Evolutionary conservation across 2,888 invertebrate genomes (phyloP), one percentile per base, ranked within the genome.

Genomic region (Epicampocera succincta): DNA sequence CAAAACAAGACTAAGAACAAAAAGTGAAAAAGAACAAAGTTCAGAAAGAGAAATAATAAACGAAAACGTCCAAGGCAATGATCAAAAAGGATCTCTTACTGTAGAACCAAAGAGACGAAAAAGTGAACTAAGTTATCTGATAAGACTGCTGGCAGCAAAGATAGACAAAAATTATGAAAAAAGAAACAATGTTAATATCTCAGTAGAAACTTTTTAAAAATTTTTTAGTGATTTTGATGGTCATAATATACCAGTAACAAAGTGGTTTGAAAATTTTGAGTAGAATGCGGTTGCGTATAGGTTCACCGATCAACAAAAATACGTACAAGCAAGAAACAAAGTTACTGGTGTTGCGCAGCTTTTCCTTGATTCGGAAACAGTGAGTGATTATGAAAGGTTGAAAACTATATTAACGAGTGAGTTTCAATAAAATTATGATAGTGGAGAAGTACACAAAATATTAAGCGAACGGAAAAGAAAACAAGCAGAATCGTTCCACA

Each of bases 371-470:
- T 21, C 21, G 0, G 42, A 40, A 58, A 40, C 40, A 40, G 40
- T 58, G 8, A 58, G 42, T 40, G 42, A 58, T 58, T 58, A 58
- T 11, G 40, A 58, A 42, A 58, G 17, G 2, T 15, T 58, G 12
- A 58, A 58, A 58, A 38, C n/a, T 19, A 42, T 4, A 4, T 21
- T 40, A 17, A 58, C 21, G 19, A 40, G 40, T 21, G 58, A 58
- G 40, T 58, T 58, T 58, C 2, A 8, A 2, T 17, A 19, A 17
- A 19, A 42, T 6, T 58, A 58, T 21, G 58, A 42, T 40, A 58
- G 58, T 58, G 40, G 58, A 17, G 58, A 58, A 58, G 40, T 58
- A 4, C 58, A 58, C 12, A 58, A 58, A 40, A 58, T 58, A 19
- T 58, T 58, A n/a, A 58, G 25, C 2, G 21, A 52, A 52, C 4